phyloP scores from a whole-genome alignment of 2,113 vertebrate genomes.

The Cricetomys ansorgei region DNA sequence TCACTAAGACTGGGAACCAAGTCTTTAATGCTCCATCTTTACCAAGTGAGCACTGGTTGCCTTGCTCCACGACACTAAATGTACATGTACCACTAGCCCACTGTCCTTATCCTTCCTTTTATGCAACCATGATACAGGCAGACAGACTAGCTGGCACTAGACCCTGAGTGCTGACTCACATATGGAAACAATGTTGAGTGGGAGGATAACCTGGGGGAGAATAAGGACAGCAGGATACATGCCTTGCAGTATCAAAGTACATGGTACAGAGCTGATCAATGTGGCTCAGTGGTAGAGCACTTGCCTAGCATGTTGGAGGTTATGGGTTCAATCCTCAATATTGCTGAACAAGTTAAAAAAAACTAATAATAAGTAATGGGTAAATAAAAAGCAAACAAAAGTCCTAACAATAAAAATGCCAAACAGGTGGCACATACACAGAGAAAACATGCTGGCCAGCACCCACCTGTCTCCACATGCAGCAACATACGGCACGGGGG shows the following conservation, averaged over 20 bases:
- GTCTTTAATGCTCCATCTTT: background rate
- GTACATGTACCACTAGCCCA: background rate
- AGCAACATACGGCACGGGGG: fast-evolving
- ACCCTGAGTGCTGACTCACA: background rate
- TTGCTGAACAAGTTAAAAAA: background rate
- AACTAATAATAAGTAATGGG: too few species aligned
- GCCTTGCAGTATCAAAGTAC: background rate
- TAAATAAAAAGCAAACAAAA: too few species aligned
- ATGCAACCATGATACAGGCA: background rate
- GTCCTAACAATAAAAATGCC: background rate
- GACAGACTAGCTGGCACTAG: too few species aligned
- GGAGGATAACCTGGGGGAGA: background rate
- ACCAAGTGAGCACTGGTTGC: background rate
- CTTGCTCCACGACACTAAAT: background rate
- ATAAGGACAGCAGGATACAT: background rate
- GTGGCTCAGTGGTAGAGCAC: too few species aligned
- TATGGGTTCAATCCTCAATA: background rate
- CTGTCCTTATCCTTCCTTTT: background rate
- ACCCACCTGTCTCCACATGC: background rate
- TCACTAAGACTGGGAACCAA: background rate
- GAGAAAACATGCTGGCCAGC: background rate
- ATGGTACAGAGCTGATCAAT: too few species aligned
- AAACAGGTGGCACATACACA: background rate
- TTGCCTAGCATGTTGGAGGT: too few species aligned
- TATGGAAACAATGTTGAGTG: background rate